A percentile compares a stretch with the other conserved stretches of the same genome.
Evolutionary conservation across 2,797 vertebrate genomes (phyloP).

Genomic region (Psittacula echo): DNA sequence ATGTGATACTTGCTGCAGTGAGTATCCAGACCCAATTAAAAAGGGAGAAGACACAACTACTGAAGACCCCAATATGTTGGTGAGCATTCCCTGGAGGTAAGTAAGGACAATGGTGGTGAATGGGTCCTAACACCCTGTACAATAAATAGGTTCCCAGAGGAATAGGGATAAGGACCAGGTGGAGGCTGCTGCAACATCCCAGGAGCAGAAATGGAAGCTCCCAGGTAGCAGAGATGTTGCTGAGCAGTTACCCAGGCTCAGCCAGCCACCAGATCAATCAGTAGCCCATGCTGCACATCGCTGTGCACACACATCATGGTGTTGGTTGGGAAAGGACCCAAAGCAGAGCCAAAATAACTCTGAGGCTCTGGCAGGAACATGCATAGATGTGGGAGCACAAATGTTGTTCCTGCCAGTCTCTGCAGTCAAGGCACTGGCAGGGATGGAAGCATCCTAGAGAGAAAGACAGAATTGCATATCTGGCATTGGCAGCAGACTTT

Average conservation of each 20-base stretch:
- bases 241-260: not conserved
- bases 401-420: not conserved
- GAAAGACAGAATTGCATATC: not conserved
- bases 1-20: not conserved
- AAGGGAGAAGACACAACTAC: not conserved
- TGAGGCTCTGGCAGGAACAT: not conserved
- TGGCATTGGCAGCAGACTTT: not conserved
- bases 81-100: not conserved
- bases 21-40: not conserved
- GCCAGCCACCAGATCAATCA: not conserved
- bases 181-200: not conserved
- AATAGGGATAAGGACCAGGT: not conserved
- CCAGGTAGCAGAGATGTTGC: not conserved
- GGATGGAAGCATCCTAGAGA: not conserved
- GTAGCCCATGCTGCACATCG: not conserved
- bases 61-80: not conserved
- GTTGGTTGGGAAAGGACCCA: not conserved
- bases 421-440: not conserved
- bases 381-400: not conserved
- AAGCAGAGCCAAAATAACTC: not conserved
- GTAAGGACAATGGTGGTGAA: not conserved
- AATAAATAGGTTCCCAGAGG: not conserved
- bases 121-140: not conserved
- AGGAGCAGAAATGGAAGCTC: not conserved
- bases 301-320: fast-evolving